phyloP scores from a whole-genome alignment of 2,888 invertebrate species.

The Choreutis nemorana region DNA sequence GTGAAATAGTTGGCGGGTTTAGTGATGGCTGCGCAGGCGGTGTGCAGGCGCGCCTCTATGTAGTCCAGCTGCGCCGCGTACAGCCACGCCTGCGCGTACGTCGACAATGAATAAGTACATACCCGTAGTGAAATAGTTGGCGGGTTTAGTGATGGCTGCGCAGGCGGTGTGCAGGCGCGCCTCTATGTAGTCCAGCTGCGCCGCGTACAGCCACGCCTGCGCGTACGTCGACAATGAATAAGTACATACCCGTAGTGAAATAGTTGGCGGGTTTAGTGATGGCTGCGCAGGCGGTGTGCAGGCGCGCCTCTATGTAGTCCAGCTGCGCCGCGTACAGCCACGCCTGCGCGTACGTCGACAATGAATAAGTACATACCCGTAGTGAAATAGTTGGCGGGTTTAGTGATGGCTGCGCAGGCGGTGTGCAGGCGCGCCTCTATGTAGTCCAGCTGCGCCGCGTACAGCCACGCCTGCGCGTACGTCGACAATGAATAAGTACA shows the following conservation, averaged over 20 bases:
- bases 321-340: constrained; percentile 63
- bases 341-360: constrained; percentile 63
- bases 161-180: constrained; percentile 27
- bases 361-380: no score
- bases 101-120: no score
- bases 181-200: constrained; percentile 63
- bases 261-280: constrained; percentile 27
- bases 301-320: constrained; percentile 48
- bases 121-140: constrained; percentile 42
- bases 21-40: constrained; percentile 21
- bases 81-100: constrained; percentile 63
- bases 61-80: constrained; percentile 63
- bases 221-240: no score
- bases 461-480: no score
- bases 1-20: constrained; percentile 33
- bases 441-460: no score
- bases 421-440: no score
- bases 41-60: constrained; percentile 39
- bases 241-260: constrained; percentile 31
- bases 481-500: no score
- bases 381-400: no score
- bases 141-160: constrained; percentile 20
- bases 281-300: constrained; percentile 25
- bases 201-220: constrained; percentile 59
- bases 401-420: no score